Conservation (phyloP, 2,113 vertebrate species). For the Bolborhynchus lineola region DNA sequence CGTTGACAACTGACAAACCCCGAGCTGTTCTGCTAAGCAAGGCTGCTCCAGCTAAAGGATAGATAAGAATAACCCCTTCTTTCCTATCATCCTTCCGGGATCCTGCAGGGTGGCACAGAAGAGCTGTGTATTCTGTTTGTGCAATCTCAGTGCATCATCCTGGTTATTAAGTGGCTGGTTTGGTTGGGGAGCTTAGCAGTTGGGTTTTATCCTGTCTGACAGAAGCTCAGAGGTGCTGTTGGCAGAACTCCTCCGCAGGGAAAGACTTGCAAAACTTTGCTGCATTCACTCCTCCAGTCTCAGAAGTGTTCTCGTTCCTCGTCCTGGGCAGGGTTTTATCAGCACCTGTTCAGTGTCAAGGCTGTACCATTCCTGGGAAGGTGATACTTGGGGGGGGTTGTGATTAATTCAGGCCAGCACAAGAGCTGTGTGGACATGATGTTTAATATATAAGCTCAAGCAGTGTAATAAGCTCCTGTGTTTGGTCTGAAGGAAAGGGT, state of each 20-base stretch:
- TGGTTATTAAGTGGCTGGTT: neutral
- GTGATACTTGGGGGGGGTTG: neutral
- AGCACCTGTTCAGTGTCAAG: neutral
- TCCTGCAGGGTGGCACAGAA: neutral
- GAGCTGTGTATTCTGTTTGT: neutral
- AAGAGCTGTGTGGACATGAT: neutral
- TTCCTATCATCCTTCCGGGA: neutral
- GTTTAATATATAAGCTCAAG: neutral
- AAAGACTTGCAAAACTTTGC: neutral
- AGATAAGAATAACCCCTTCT: neutral
- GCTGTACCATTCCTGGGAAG: neutral
- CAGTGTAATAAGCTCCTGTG: neutral
- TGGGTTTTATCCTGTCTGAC: neutral
- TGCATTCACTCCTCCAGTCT: neutral
- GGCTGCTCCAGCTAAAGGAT: neutral
- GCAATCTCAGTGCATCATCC: neutral
- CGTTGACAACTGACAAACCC: neutral
- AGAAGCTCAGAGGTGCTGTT: neutral
- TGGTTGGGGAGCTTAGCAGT: neutral
- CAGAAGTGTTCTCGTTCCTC: neutral
- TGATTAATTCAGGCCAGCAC: neutral
- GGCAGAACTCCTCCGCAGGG: neutral
- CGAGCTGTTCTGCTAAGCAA: neutral
- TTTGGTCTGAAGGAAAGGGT: neutral
- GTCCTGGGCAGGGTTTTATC: neutral